Percentiles rank a stretch among this genome's conserved stretches.
phyloP scores from a whole-genome alignment of 1,140 invertebrate genomes.

The Rhopalosiphum maidis region DNA sequence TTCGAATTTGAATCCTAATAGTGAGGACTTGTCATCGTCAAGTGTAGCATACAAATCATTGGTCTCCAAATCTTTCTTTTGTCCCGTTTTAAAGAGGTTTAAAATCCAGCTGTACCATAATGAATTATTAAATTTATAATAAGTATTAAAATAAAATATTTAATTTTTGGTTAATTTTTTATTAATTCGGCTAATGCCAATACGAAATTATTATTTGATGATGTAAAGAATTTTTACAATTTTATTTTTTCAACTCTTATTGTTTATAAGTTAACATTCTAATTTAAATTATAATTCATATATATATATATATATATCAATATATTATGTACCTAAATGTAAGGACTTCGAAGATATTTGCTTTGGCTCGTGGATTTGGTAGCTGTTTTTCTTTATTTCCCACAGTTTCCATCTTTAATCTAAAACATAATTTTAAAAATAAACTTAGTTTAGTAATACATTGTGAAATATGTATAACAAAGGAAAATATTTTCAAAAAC shows the following conservation, averaged over 20 bases:
- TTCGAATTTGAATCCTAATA: conserved; percentile 68
- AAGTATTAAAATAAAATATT: not conserved
- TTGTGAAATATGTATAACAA: too few relatives aligned
- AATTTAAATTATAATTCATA: not conserved
- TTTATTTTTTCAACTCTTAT: not conserved
- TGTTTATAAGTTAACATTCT: not conserved
- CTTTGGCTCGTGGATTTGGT: conserved; percentile 66
- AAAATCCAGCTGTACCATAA: conserved; percentile 69
- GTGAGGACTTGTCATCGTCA: conserved; percentile 68
- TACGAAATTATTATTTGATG: not conserved
- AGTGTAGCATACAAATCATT: conserved; percentile 74
- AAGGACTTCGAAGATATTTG: conserved; percentile 67
- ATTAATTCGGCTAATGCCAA: not conserved
- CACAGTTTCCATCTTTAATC: not conserved
- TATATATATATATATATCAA: too few relatives aligned
- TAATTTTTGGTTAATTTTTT: not conserved
- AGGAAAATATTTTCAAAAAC: not conserved
- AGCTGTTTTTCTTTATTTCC: conserved; percentile 61
- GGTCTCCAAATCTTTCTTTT: conserved; percentile 71
- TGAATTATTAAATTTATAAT: not conserved
- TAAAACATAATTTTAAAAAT: not conserved
- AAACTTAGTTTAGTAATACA: not conserved
- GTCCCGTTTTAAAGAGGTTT: conserved; percentile 72
- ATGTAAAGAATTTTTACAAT: not conserved
- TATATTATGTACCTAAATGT: conserved; percentile 66